Evolutionary conservation across 1,140 invertebrate genomes (phyloP).

Genomic region (Holcopasites calliopsidis): DNA sequence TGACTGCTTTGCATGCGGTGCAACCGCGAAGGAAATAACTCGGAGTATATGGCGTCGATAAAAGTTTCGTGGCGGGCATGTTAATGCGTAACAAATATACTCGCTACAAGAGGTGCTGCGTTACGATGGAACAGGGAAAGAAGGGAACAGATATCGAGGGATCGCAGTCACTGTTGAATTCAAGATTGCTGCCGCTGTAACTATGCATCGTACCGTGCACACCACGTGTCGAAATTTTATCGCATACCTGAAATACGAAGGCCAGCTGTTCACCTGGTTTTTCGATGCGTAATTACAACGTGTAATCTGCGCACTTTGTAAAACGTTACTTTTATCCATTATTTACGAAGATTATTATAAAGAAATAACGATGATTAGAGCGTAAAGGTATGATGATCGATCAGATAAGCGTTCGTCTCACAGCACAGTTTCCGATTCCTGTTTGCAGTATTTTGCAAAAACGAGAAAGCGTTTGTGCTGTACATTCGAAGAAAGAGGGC

Average conservation of each 20-base stretch:
- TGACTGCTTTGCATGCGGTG: constrained; percentile 41
- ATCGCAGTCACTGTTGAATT: background rate
- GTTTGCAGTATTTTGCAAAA: too few relatives aligned
- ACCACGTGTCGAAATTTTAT: background rate
- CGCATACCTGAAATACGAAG: too few relatives aligned
- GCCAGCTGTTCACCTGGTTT: too few relatives aligned
- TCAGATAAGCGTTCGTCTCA: too few relatives aligned
- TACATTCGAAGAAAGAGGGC: background rate
- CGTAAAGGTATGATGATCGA: too few relatives aligned
- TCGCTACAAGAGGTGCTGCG: background rate
- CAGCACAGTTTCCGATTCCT: too few relatives aligned
- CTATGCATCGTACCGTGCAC: background rate
- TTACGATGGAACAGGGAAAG: background rate
- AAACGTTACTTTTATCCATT: too few relatives aligned
- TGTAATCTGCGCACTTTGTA: too few relatives aligned
- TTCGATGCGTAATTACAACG: too few relatives aligned
- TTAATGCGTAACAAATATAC: constrained; percentile 37
- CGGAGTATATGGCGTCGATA: constrained; percentile 19
- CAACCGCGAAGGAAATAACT: constrained; percentile 49
- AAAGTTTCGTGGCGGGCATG: constrained; percentile 35
- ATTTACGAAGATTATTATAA: too few relatives aligned
- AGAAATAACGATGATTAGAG: too few relatives aligned
- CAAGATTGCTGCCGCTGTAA: background rate
- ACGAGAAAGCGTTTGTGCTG: too few relatives aligned
- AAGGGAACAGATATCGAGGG: background rate